phyloP scores from a whole-genome alignment of 1,140 invertebrate genomes.

The Caenorhabditis briggsae region DNA sequence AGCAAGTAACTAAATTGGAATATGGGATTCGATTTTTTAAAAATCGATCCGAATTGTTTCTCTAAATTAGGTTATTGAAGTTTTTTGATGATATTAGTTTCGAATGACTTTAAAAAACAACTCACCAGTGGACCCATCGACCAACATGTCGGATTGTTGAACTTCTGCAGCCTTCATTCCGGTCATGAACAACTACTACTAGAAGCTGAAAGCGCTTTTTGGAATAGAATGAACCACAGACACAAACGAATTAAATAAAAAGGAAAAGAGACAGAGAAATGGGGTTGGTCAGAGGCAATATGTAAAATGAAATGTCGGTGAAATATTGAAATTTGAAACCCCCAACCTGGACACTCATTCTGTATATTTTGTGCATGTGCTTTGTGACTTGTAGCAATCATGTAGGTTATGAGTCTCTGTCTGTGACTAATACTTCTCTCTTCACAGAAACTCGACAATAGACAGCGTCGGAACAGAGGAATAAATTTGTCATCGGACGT shows the following conservation, averaged over 20 bases:
- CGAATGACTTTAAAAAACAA: neutral
- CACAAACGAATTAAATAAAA: neutral
- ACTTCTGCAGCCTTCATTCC: neutral
- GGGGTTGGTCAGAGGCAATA: neutral
- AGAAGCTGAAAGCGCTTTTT: neutral
- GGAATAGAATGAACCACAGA: neutral
- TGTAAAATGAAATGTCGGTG: neutral
- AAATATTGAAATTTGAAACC: conserved; percentile 32
- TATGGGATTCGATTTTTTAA: no score
- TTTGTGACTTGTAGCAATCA: conserved; percentile 24
- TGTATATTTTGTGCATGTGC: conserved; percentile 15
- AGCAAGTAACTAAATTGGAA: no score
- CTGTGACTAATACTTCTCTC: neutral
- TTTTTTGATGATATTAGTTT: neutral
- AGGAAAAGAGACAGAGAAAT: neutral
- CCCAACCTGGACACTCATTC: neutral
- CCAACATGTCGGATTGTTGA: conserved; percentile 9
- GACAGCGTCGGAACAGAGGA: neutral
- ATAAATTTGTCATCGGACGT: conserved; percentile 28
- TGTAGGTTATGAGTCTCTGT: neutral
- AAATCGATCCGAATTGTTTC: no score
- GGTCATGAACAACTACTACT: neutral
- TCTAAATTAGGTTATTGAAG: no score
- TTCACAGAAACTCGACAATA: neutral
- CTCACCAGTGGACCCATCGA: conserved; percentile 7